Percentiles rank a stretch among this genome's conserved stretches.
Conservation (phyloP, 1,140 invertebrate species). For the Saxidomus purpurata region DNA sequence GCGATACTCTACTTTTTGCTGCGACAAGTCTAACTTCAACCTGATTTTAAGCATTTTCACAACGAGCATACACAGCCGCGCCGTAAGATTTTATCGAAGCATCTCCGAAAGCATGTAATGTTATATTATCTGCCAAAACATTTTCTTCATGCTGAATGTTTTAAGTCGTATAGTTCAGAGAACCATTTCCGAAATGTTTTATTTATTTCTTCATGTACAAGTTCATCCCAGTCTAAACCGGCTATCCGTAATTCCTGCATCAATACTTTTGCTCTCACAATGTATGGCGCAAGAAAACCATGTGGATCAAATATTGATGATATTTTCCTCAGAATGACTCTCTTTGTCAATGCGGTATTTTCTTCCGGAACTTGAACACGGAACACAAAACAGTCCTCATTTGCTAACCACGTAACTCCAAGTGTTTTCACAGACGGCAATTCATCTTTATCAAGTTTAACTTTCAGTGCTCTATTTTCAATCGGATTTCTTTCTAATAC, state of each 20-base stretch:
- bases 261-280: constrained; percentile 31
- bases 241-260: constrained; percentile 42
- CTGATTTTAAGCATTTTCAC: background rate
- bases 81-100: background rate
- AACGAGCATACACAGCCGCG: constrained; percentile 24
- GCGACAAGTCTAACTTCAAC: background rate
- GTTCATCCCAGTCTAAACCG: constrained; percentile 45
- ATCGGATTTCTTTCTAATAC: constrained; percentile 17
- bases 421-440: constrained; percentile 55
- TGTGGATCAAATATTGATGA: constrained; percentile 44
- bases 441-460: constrained; percentile 9
- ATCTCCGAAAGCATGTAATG: constrained; percentile 40
- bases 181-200: constrained; percentile 8
- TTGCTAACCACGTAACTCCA: constrained; percentile 51
- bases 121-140: background rate
- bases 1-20: constrained; percentile 22
- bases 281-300: constrained; percentile 25
- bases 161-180: background rate
- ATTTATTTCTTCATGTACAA: background rate
- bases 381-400: constrained; percentile 54
- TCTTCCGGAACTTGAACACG: background rate
- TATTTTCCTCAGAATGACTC: constrained; percentile 47
- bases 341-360: constrained; percentile 22
- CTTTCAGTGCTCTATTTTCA: constrained; percentile 24
- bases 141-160: too few relatives aligned